Percentiles rank a stretch among this genome's conserved stretches.
Evolutionary conservation across 2,888 invertebrate species (phyloP).

Genomic region (Argynnis bischoffii): DNA sequence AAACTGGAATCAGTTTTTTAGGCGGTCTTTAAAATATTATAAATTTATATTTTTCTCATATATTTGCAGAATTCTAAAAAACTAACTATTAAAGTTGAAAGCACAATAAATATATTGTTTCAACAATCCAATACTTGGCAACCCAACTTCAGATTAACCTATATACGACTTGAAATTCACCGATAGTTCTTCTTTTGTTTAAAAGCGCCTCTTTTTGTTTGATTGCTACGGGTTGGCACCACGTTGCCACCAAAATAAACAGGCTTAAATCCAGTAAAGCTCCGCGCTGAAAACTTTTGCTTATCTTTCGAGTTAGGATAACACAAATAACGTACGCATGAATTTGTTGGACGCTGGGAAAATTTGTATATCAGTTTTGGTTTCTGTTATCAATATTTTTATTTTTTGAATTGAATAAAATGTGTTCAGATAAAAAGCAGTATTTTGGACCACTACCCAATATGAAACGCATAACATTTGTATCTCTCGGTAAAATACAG

Average conservation of each 20-base stretch:
- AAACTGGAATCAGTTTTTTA: too few species aligned
- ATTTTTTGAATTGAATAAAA: neutral
- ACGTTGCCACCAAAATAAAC: constrained; percentile 32
- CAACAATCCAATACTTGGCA: constrained; percentile 19
- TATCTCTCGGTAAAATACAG: too few species aligned
- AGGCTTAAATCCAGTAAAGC: constrained; percentile 34
- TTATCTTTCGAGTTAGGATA: constrained; percentile 36
- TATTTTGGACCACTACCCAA: neutral
- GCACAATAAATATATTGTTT: too few species aligned
- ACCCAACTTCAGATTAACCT: constrained; percentile 24
- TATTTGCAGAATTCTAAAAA: too few species aligned
- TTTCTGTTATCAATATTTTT: neutral
- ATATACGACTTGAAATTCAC: constrained; percentile 16
- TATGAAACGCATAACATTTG: neutral
- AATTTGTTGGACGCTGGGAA: constrained; percentile 10
- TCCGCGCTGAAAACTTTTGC: constrained; percentile 34
- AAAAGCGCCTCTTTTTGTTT: constrained; percentile 33
- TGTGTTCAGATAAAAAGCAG: neutral
- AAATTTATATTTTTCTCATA: too few species aligned
- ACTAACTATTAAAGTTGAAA: too few species aligned
- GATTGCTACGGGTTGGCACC: constrained; percentile 35
- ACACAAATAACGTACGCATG: constrained; percentile 27
- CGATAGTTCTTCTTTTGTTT: constrained; percentile 22
- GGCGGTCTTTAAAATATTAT: too few species aligned
- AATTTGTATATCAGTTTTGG: neutral